Evolutionary conservation across 2,113 vertebrate genomes (phyloP), one percentile per base, ranked within the genome.

Genomic region (Tricholaema leucomelas): DNA sequence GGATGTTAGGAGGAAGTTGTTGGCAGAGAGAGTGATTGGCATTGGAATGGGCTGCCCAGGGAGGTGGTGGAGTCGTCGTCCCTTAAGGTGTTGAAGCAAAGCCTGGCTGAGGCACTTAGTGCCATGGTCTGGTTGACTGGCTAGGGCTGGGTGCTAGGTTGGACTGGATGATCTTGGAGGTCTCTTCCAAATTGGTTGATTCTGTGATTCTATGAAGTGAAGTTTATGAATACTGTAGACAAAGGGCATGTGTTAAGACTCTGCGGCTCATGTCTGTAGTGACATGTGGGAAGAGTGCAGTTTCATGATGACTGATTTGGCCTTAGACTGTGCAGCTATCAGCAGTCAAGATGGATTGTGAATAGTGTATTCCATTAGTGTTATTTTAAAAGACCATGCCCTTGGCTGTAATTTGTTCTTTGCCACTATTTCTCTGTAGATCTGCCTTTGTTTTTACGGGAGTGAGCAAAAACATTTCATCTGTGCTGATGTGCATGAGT

Each of bases 281-380:
- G 92, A 82, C 87, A 90, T 74, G 94, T 81, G 88, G 88, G 64
- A 65, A 85, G 70, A 90, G 35, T 48, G 58, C 83, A 27, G 3
- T 71, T 91, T 92, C 74, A 9, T 46, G 59, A 54, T 65, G 81
- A 67, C 42, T 61, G 61, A 65, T 90, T 54, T 48, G 46, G 20
- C 21, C 20, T 48, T 90, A 46, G 18, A 38, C 31, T 59, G 4
- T 55, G 73, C 61, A 55, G 42, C 90, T 87, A 65, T 16, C 28
- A 66, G 36, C 18, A 66, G 55, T 61, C 31, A 73, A 38, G 63
- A 46, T 24, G 70, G 40, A 73, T 70, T 79, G 77, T 33, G 33
- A 86, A 52, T 8, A 58, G 36, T 66, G 27, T 63, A 16, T 84
- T 77, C n/a, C 83, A 33, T 77, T 77, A 64, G 42, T 38, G 44